Base-by-base conservation (phyloP, 2,888 invertebrate species). In the Helicoverpa assulta region DNA sequence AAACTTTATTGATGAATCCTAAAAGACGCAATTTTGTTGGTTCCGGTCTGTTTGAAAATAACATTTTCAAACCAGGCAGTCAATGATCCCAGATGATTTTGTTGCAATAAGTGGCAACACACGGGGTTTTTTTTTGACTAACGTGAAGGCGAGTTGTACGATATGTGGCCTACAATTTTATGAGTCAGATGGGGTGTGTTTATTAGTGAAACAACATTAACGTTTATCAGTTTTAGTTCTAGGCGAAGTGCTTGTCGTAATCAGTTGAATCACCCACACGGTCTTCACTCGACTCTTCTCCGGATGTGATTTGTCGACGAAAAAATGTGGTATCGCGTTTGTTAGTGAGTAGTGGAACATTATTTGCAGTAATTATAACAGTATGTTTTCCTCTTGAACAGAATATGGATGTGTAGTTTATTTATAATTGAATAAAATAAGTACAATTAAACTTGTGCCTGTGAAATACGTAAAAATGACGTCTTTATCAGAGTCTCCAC, bases 241-340 rank as follows among this genome's bases (percentile, higher is more conserved):
- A 89, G 86, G 85, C 84, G 82, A 84, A 86, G 86, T 89, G 87
- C 85, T 88, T 78, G 81, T 86, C 84, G 92, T 92, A 92, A 92
- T 92, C 91, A 87, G 88, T 91, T 94, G 94, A 94, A 90, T 94
- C 94, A 94, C 89, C 85, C 90, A 89, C 85, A 80, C 88, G 86
- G 82, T 89, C 90, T 89, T 87, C 88, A 86, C 86, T 87, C 85
- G 83, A 75, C 87, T 91, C 90, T 89, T 87, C 92, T 93, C 93
- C 95, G 95, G 95, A 95, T 95, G 93, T 94, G 95, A 94, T 95
- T 95, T 94, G 95, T 93, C 94, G 94, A 93, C 91, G 91, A 91
- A 93, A 94, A 93, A 93, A 93, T 94, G 94, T 93, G 91, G 92
- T 93, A 95, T 95, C 94, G 90, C 91, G 84, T 90, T 89, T 88